Conservation (phyloP, 2,113 vertebrate genomes). For the Leptodactylus fuscus region DNA sequence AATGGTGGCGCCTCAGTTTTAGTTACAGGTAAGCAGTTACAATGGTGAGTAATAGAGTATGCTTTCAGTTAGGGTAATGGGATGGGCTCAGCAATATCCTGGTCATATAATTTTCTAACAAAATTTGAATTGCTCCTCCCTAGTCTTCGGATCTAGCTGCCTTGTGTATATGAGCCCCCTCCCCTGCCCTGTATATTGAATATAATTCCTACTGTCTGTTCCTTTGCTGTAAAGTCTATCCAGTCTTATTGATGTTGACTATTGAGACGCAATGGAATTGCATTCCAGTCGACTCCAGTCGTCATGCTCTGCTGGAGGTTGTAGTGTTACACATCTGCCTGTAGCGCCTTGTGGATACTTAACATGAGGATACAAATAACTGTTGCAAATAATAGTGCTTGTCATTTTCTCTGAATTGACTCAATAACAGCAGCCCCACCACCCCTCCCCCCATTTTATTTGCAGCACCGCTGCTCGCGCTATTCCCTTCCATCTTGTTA, state of each 20-base stretch:
- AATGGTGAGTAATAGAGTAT: too few relatives aligned
- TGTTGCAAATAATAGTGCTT: background rate
- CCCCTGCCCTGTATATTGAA: background rate
- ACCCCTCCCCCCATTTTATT: background rate
- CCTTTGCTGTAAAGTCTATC: background rate
- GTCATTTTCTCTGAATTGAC: conserved; percentile 9
- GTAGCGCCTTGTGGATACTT: background rate
- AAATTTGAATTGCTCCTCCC: too few relatives aligned
- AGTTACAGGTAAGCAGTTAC: too few relatives aligned
- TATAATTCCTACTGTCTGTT: background rate
- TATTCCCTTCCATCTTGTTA: conserved; percentile 46
- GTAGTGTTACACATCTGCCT: background rate
- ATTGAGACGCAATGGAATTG: background rate
- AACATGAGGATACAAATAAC: background rate
- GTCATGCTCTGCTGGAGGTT: background rate
- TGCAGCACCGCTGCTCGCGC: background rate
- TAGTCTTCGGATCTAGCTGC: background rate
- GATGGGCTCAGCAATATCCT: too few relatives aligned
- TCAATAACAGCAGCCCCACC: background rate
- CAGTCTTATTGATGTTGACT: background rate
- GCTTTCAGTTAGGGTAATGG: too few relatives aligned
- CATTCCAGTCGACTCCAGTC: background rate
- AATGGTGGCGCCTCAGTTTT: too few relatives aligned
- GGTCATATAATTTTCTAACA: too few relatives aligned
- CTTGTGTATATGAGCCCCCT: background rate